These are phyloP conservation scores for Drosophila bunnanda DNA, from an alignment of 2,888 invertebrate species.

Conservation along the genomic window DNA sequence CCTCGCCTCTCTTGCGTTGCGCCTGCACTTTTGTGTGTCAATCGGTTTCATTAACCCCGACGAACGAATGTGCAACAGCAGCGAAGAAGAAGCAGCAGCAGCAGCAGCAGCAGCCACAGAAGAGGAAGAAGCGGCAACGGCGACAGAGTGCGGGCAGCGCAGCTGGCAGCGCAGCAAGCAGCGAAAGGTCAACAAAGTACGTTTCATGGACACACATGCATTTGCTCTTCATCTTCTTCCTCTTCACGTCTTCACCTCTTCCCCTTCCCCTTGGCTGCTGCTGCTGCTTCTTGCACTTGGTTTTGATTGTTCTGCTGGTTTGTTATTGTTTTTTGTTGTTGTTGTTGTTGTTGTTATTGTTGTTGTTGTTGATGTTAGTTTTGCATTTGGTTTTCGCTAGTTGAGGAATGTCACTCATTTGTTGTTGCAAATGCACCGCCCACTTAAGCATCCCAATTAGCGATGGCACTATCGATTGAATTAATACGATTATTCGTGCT, in stretches of 20 bases:
- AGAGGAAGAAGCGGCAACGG: constrained; percentile 4
- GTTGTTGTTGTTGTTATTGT: neutral
- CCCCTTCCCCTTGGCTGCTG: neutral
- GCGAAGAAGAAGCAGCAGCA: constrained; percentile 4
- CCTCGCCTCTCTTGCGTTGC: constrained; percentile 31
- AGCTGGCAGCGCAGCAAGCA: constrained; percentile 32
- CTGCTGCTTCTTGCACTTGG: constrained; percentile 5
- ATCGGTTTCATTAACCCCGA: constrained; percentile 84
- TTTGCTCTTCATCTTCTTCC: constrained; percentile 9
- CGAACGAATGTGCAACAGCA: constrained; percentile 39
- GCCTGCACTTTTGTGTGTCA: constrained; percentile 80
- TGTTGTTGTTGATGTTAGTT: constrained; percentile 6
- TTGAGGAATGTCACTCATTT: constrained; percentile 18
- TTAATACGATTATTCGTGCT: neutral
- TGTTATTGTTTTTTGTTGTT: constrained; percentile 6
- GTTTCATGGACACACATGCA: constrained; percentile 56
- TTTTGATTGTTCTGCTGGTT: constrained; percentile 12
- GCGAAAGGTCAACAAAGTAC: constrained; percentile 81
- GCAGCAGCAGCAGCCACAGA: neutral
- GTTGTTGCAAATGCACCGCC: constrained; percentile 27
- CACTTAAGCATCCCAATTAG: constrained; percentile 12
- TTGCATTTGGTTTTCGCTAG: constrained; percentile 15
- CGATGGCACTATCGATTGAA: neutral
- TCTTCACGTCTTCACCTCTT: neutral
- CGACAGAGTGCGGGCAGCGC: constrained; percentile 13